A percentile compares a stretch with the other conserved stretches of the same genome.
phyloP scores from a whole-genome alignment of 2,113 vertebrate species.

The Chloroceryle aenea region DNA sequence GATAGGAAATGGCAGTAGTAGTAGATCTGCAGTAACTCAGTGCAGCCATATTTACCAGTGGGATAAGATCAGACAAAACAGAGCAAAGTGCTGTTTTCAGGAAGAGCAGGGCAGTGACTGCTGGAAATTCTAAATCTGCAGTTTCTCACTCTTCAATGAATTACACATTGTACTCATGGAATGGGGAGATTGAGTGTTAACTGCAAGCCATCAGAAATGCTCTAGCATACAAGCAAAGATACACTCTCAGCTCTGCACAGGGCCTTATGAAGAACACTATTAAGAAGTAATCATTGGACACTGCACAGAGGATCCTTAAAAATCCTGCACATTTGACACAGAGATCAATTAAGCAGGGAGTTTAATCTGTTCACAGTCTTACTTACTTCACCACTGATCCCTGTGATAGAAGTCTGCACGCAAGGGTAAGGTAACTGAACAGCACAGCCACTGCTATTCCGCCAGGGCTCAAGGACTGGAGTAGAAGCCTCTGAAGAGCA shows the following conservation, averaged over 20 bases:
- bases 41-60: neutral
- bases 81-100: neutral
- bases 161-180: neutral
- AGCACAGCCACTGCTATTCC: slow-evolving; percentile 60
- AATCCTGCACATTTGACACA: neutral
- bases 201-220: neutral
- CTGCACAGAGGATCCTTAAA: neutral
- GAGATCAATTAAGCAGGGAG: neutral
- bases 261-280: neutral
- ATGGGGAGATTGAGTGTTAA: neutral
- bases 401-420: slow-evolving; percentile 80
- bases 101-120: neutral
- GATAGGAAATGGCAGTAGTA: neutral
- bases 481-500: slow-evolving; percentile 75
- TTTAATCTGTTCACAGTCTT: neutral
- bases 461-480: slow-evolving; percentile 80
- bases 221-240: neutral
- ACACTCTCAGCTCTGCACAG: neutral
- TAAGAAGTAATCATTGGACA: neutral
- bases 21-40: neutral
- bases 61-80: neutral
- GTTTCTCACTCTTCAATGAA: neutral
- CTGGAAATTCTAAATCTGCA: neutral
- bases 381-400: slow-evolving; percentile 83
- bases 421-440: slow-evolving; percentile 84